A percentile compares a stretch with the other conserved stretches of the same genome.
Conservation (phyloP, 2,113 vertebrate genomes). For the Saccopteryx leptura region DNA sequence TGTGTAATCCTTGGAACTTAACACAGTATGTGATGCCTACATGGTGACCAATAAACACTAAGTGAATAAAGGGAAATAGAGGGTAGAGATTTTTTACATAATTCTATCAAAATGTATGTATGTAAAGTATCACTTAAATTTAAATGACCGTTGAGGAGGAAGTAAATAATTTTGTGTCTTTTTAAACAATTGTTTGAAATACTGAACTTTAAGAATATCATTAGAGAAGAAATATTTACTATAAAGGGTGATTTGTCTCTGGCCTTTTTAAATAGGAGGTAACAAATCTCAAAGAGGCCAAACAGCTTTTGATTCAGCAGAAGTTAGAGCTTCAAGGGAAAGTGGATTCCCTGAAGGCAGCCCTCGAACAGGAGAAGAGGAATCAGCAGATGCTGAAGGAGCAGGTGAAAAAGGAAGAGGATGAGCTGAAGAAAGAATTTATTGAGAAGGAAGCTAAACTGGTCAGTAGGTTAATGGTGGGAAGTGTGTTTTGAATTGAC, state of each 20-base stretch:
- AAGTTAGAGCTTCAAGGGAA: constrained; percentile 96
- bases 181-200: constrained; percentile 46
- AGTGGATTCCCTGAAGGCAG: constrained; percentile 88
- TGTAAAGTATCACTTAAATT: background rate
- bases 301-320: constrained; percentile 97
- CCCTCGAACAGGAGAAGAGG: constrained; percentile 92
- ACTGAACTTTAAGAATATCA: constrained; percentile 2
- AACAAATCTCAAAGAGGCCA: constrained; percentile 94
- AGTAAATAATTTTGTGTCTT: background rate
- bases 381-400: constrained; percentile 91
- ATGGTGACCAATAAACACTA: background rate
- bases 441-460: constrained; percentile 90
- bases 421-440: constrained; percentile 91
- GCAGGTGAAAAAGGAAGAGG: constrained; percentile 90
- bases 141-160: constrained; percentile 32
- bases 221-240: background rate
- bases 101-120: background rate
- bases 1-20: background rate
- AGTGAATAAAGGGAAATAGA: constrained; percentile 19
- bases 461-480: constrained; percentile 84
- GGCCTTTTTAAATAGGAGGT: constrained; percentile 90
- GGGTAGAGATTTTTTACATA: background rate
- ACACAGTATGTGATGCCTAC: background rate
- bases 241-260: constrained; percentile 39
- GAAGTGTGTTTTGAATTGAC: background rate